Evolutionary conservation across 1,140 invertebrate genomes (phyloP).

Genomic region (Papilio polyxenes): DNA sequence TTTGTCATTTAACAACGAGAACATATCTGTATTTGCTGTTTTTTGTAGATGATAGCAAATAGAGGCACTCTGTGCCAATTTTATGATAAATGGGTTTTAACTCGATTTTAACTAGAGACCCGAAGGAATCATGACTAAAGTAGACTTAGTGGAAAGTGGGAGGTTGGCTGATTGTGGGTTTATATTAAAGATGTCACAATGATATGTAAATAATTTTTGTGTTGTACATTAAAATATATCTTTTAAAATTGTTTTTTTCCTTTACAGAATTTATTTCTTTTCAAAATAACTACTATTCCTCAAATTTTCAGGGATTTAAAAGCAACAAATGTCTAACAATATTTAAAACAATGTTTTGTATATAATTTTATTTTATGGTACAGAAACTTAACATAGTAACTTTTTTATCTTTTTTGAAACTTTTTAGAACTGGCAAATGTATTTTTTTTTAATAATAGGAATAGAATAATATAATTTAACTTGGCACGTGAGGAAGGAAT

Average conservation of each 20-base stretch:
- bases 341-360: background rate
- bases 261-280: background rate
- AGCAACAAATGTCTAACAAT: background rate
- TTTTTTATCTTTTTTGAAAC: background rate
- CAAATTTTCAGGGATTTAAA: background rate
- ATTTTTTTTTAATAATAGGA: background rate
- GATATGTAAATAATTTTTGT: constrained; percentile 75
- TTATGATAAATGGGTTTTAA: constrained; percentile 45
- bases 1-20: constrained; percentile 33
- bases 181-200: constrained; percentile 33
- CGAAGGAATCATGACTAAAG: constrained; percentile 48
- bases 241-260: constrained; percentile 40
- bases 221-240: constrained; percentile 69
- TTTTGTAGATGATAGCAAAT: constrained; percentile 52
- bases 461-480: background rate
- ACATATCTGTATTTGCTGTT: constrained; percentile 19
- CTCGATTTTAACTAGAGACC: constrained; percentile 45
- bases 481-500: too few relatives aligned
- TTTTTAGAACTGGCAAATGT: too few relatives aligned
- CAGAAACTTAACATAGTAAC: background rate
- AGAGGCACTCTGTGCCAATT: constrained; percentile 61
- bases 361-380: background rate
- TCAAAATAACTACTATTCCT: background rate
- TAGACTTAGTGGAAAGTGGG: background rate
- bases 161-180: constrained; percentile 12